phyloP scores from a whole-genome alignment of 2,888 invertebrate genomes.

The Nasonia oneida region DNA sequence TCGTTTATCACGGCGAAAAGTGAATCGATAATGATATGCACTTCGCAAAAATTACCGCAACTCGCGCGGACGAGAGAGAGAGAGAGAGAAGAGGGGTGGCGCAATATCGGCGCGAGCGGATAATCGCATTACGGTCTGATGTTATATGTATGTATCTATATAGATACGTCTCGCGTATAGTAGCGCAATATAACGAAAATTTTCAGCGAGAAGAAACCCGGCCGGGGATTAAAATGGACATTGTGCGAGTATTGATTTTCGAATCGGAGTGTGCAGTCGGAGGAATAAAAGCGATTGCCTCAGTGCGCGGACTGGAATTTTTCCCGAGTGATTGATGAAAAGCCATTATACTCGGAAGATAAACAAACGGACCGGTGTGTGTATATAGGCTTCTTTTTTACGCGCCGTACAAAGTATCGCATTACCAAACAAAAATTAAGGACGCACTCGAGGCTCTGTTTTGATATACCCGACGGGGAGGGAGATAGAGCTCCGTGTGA shows the following conservation, averaged over 20 bases:
- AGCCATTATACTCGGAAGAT: not conserved
- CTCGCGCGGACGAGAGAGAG: constrained; percentile 43
- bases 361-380: not conserved
- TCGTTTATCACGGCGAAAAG: constrained; percentile 66
- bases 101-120: constrained; percentile 73
- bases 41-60: constrained; percentile 71
- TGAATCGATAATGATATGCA: constrained; percentile 76
- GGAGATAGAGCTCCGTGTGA: not conserved
- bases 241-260: not conserved
- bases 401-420: not conserved
- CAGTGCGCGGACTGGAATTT: too few species aligned
- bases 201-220: not conserved
- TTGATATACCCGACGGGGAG: constrained; percentile 27
- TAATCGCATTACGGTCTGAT: constrained; percentile 73
- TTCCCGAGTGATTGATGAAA: too few species aligned
- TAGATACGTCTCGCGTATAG: not conserved
- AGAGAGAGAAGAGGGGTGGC: not conserved
- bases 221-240: not conserved
- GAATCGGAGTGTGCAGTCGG: too few species aligned
- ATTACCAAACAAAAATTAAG: not conserved
- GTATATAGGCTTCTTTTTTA: not conserved
- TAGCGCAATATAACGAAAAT: not conserved
- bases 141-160: not conserved
- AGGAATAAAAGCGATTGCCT: too few species aligned
- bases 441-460: constrained; percentile 9